Evolutionary conservation across 2,888 invertebrate genomes (phyloP).

Genomic region (Melinaea marsaeus): DNA sequence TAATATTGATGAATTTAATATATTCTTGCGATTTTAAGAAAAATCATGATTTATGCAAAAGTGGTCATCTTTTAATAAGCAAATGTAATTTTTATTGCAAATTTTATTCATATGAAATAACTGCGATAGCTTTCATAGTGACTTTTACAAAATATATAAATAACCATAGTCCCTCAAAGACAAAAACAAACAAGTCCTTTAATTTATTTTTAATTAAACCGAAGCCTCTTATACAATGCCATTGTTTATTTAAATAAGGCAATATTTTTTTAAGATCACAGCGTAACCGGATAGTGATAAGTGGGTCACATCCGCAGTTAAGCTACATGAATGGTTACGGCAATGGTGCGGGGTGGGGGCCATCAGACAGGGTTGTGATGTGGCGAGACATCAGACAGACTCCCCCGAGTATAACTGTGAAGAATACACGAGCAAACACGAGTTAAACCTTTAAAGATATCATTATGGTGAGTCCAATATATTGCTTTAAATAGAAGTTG

Average conservation of each 20-base stretch:
- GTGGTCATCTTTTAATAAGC: too few relatives aligned
- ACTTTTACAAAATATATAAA: too few relatives aligned
- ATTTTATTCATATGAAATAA: too few relatives aligned
- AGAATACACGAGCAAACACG: slow-evolving; percentile 71
- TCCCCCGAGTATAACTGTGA: slow-evolving; percentile 82
- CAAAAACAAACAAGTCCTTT: too few relatives aligned
- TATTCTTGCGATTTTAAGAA: too few relatives aligned
- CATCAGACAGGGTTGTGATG: slow-evolving; percentile 74
- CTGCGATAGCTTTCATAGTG: too few relatives aligned
- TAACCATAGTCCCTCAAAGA: too few relatives aligned
- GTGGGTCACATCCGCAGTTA: slow-evolving; percentile 77
- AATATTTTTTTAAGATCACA: slow-evolving; percentile 44
- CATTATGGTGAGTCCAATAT: slow-evolving; percentile 51
- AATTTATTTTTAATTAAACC: too few relatives aligned
- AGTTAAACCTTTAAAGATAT: slow-evolving; percentile 59
- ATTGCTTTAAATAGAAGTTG: neutral
- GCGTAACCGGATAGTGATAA: slow-evolving; percentile 74
- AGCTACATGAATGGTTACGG: slow-evolving; percentile 79
- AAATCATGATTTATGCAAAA: too few relatives aligned
- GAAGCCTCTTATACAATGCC: too few relatives aligned
- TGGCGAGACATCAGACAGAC: slow-evolving; percentile 80
- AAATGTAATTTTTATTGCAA: too few relatives aligned
- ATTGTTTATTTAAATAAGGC: neutral
- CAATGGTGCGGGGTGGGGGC: slow-evolving; percentile 41
- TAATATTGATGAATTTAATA: too few relatives aligned